Base-by-base conservation (phyloP, 2,888 invertebrate species). In the Nemotelus nigrinus region DNA sequence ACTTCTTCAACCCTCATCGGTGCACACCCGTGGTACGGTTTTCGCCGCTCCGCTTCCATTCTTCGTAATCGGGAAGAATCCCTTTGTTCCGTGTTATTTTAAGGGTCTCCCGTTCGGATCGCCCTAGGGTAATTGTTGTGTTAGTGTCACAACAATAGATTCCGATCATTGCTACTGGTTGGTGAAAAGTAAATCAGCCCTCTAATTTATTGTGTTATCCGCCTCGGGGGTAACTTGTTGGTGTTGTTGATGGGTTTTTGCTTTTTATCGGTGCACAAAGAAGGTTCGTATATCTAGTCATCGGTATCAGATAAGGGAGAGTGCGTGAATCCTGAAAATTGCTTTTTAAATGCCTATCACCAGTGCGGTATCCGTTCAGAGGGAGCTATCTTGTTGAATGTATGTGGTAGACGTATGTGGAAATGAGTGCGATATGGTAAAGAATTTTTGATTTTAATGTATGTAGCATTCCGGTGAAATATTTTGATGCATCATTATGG, bases 71-170 rank as follows among this genome's bases (percentile, higher is more conserved):
- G 55, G 65, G 41, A 64, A 8, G 57, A 44, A 58, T 77, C 77
- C 63, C 77, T 70, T 77, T 77, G 70, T 77, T 77, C 53, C 53
- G 44, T 67, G 76, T 76, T 67, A 76, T 76, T 58, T 68, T 58
- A 76, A 67, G 48, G 78, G 78, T 79, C 80, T 71, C 67, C 53
- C 53, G 7, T 53, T 10, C 74, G 76, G 80, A 80, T 79, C 78
- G 77, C 81, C 80, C 64, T n/a, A 78, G 81, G 81, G 82, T 81
- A 82, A 82, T 82, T 82, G 80, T 81, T 80, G 76, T 80, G 80
- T 78, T 78, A 80, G 79, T 80, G 81, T 80, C 80, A 81, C 79
- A 81, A 81, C 81, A 82, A 82, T 81, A 81, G 81, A 82, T 71
- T 80, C 78, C 79, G 71, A 78, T 77, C 77, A 60, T 70, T 47